Evolutionary conservation across 2,113 vertebrate species (phyloP).

Genomic region (Cheilinus undulatus): DNA sequence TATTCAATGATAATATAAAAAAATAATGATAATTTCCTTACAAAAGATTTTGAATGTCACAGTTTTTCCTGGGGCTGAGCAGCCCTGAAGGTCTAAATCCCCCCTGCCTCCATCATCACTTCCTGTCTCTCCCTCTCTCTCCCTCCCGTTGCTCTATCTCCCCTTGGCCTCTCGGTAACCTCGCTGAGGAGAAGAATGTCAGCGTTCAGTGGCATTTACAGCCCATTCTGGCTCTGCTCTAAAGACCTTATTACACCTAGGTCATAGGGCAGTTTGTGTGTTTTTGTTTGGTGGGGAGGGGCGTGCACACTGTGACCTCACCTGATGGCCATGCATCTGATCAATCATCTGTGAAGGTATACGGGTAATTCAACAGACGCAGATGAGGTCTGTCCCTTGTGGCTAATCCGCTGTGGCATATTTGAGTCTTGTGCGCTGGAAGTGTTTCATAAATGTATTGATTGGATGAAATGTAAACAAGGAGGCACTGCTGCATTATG

Average conservation of each 20-base stretch:
- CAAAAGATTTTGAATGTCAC: no score
- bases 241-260: conserved; percentile 65
- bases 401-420: conserved; percentile 37
- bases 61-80: no score
- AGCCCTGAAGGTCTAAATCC: no score
- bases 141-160: conserved; percentile 20
- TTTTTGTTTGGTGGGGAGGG: conserved; percentile 29
- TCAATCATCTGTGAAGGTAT: conserved; percentile 56
- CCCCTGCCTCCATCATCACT: conserved; percentile 56
- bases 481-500: conserved; percentile 56
- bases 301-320: conserved; percentile 23
- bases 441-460: conserved; percentile 61
- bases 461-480: conserved; percentile 62
- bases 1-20: no score
- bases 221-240: conserved; percentile 58
- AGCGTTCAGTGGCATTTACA: conserved; percentile 71
- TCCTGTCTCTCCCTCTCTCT: conserved; percentile 26
- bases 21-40: no score
- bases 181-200: conserved; percentile 62
- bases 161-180: conserved; percentile 64
- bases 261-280: conserved; percentile 58
- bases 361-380: conserved; percentile 10
- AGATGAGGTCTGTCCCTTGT: conserved; percentile 43
- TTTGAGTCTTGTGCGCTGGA: conserved; percentile 23
- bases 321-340: conserved; percentile 44